Evolutionary conservation across 2,888 invertebrate species (phyloP), one percentile per base, ranked within the genome.

Genomic region (Branchipolynoe longqiensis): DNA sequence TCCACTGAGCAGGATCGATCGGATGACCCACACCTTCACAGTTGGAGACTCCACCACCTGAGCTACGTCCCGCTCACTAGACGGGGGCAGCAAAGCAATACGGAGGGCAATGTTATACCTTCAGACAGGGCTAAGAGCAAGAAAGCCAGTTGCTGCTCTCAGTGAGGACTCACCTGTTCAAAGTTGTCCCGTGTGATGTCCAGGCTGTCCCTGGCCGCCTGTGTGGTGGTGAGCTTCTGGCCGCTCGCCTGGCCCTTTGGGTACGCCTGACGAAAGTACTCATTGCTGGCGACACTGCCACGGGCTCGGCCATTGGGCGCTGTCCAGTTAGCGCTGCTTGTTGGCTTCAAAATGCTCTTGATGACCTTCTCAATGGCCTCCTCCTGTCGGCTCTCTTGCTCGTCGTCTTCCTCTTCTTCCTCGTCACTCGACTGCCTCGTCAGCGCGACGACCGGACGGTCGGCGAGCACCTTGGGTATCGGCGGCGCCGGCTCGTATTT

Each of bases 331-430:
- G 41, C 22, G 28, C 41, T 62, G 18, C 48, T 58, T 2, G 56
- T 22, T n/a, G 62, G 74, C 56, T 84, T 84, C 38, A 86, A 40
- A 25, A 86, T 86, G 3, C 84, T 48, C 58, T 86, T 86, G 22
- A 84, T 40, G 14, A 58, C 74, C 54, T n/a, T 38, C 69, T 84
- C 69, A 28, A 6, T 14, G 4, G 58, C 56, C 12, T 69, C 31
- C 6, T 84, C 84, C 18, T 48, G 48, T 28, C 64, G 28, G 0
- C 1, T 54, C 38, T 84, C 69, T 40, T 18, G 6, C 48, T 8
- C 56, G 14, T 54, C 73, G 14, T 64, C 41, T 6, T 64, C 41
- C 31, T 54, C 69, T 31, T 41, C 64, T 36, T 33, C 36, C 31
- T 73, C 41, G 22, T 48, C 41, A 14, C 40, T 31, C 22, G 18